Conservation (phyloP, 2,888 invertebrate genomes). For the Eristalinus sepulchralis region DNA sequence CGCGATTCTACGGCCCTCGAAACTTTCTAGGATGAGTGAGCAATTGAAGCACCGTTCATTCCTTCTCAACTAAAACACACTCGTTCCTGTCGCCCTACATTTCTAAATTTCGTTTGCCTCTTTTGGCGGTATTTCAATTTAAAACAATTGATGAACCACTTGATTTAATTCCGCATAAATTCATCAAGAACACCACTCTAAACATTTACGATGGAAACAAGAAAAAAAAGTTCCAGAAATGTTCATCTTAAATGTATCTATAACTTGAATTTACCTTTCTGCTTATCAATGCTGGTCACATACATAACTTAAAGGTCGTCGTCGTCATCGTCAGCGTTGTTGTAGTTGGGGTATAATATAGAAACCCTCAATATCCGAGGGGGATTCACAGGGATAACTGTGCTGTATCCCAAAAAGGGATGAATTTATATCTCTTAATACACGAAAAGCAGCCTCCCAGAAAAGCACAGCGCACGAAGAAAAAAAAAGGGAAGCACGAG, state of each 20-base stretch:
- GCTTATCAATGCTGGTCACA: conserved; percentile 69
- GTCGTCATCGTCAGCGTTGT: no score
- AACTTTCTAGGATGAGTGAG: conserved; percentile 63
- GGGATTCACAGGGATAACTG: conserved; percentile 31
- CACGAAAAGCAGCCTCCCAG: conserved; percentile 53
- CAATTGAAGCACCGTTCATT: conserved; percentile 59
- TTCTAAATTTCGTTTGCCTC: no score
- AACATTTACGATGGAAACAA: conserved; percentile 68
- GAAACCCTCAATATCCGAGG: conserved; percentile 26
- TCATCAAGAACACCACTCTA: conserved; percentile 52
- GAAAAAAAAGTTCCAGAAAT: conserved; percentile 65
- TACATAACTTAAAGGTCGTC: conserved; percentile 51
- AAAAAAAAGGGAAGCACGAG: conserved; percentile 18
- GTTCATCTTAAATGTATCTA: conserved; percentile 15
- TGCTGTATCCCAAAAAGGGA: conserved; percentile 66
- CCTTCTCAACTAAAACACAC: no score
- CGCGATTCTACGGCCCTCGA: no score
- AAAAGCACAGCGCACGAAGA: neutral
- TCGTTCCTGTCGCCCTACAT: no score
- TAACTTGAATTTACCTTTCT: conserved; percentile 48
- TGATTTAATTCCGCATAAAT: conserved; percentile 71
- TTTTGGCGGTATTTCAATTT: no score
- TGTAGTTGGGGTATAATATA: neutral
- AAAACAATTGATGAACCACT: conserved; percentile 64
- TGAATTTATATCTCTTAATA: conserved; percentile 71